Base-by-base conservation (phyloP, 2,888 invertebrate genomes). In the Anthophora plumipes region DNA sequence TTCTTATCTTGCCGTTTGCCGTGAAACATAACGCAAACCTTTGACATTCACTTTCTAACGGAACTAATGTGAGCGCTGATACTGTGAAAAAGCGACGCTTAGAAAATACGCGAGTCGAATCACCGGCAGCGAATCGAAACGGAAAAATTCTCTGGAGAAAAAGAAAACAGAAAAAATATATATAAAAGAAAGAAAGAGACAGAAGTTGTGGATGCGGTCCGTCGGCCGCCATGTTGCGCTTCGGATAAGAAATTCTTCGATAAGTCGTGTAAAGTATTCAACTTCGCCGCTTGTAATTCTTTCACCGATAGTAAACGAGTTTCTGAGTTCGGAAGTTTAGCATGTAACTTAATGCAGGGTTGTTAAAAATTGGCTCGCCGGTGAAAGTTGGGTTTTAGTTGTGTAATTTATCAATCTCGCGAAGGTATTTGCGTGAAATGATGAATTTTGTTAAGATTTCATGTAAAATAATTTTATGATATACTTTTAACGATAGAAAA, bases 41-140 rank as follows among this genome's bases (percentile, higher is more conserved):
- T 80, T 82, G 82, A 82, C 80, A 82, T 82, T 82, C 82, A 80
- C 82, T 82, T 82, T 82, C 82, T 82, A 82, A 82, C 68, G 75
- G 64, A 76, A 80, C 72, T 64, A 72, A 72, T 61, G 63, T 46
- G 63, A 50, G 14, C 25, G 22, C 14, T 31, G 54, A 71, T 48
- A 41, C n/a, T 68, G 52, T 11, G 61, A 67, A 69, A 80, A 82
- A 69, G 41, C 14, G 54, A 43, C 9, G 14, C 9, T 25, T 52
- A 31, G 54, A 80, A 82, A 72, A 79, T 75, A 72, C 72, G 75
- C 25, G 50, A 63, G 46, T 22, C 63, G 59, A 46, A 41, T 74
- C 57, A 17, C 20, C 17, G n/a, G 17, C 20, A 2, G 1, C 11
- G 25, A 37, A 31, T 12, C 14, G 22, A 25, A 2, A 22, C 11